These are phyloP conservation scores for Acanthococcus lagerstroemiae DNA, from an alignment of 2,888 invertebrate species.

Conservation along the genomic window DNA sequence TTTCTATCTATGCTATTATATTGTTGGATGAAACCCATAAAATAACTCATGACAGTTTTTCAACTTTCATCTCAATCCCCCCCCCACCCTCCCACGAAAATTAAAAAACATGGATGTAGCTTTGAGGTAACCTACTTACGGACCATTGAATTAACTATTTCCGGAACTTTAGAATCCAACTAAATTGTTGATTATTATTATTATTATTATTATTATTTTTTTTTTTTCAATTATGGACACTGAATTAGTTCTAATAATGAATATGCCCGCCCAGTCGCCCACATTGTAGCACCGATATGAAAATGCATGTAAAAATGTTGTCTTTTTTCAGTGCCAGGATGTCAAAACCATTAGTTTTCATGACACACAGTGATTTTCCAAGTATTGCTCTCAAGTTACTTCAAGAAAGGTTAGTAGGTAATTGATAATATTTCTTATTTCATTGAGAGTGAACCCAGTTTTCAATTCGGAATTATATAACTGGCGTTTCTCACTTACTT, in stretches of 20 bases:
- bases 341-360: not conserved
- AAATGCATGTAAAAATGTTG: not conserved
- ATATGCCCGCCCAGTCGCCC: not conserved
- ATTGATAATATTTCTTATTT: not conserved
- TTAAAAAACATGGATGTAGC: too few species aligned
- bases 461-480: not conserved
- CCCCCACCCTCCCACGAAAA: too few species aligned
- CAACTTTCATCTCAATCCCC: too few species aligned
- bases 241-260: not conserved
- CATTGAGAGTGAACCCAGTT: not conserved
- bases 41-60: too few species aligned
- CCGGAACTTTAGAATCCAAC: not conserved
- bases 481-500: not conserved
- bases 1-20: too few species aligned
- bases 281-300: not conserved
- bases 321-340: not conserved
- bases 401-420: not conserved
- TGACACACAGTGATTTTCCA: slow-evolving; percentile 10
- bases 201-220: not conserved
- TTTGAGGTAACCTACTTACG: too few species aligned
- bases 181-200: too few species aligned
- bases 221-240: not conserved
- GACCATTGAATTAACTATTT: too few species aligned
- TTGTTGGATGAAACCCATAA: too few species aligned
- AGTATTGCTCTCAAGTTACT: not conserved